A percentile compares a stretch with the other conserved stretches of the same genome.
phyloP scores from a whole-genome alignment of 2,888 invertebrate genomes.

The Leptarthrus brevirostris region DNA sequence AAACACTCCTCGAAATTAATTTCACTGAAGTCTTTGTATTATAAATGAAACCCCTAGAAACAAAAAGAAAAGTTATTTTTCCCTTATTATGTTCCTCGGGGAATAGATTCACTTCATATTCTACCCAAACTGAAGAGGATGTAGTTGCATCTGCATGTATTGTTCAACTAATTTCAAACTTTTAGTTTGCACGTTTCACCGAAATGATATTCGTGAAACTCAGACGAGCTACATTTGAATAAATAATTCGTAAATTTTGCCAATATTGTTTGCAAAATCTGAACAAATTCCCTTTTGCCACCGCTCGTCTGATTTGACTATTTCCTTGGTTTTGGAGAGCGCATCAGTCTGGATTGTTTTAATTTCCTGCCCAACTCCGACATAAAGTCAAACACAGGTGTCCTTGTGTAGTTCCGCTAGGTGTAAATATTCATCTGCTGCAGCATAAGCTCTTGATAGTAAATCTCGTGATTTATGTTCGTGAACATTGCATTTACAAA shows the following conservation, averaged over 20 bases:
- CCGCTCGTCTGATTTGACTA: neutral
- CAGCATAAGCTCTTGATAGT: constrained; percentile 44
- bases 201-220: neutral
- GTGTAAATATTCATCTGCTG: constrained; percentile 43
- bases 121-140: too few relatives aligned
- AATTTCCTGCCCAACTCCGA: constrained; percentile 30
- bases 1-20: too few relatives aligned
- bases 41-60: too few relatives aligned
- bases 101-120: too few relatives aligned
- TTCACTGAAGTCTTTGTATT: too few relatives aligned
- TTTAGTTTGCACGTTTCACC: neutral
- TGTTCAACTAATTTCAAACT: neutral
- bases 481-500: constrained; percentile 27
- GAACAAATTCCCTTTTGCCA: neutral
- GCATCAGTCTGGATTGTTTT: constrained; percentile 44
- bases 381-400: constrained; percentile 36
- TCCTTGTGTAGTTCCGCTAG: constrained; percentile 39
- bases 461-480: constrained; percentile 48
- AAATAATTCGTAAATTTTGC: constrained; percentile 8
- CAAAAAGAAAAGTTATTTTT: too few relatives aligned
- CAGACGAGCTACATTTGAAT: neutral
- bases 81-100: too few relatives aligned
- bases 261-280: neutral
- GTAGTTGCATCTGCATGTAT: too few relatives aligned
- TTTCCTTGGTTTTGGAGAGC: constrained; percentile 23